These are phyloP conservation scores for Dromas ardeola DNA, from an alignment of 2,113 vertebrate genomes.

Conservation along the genomic window DNA sequence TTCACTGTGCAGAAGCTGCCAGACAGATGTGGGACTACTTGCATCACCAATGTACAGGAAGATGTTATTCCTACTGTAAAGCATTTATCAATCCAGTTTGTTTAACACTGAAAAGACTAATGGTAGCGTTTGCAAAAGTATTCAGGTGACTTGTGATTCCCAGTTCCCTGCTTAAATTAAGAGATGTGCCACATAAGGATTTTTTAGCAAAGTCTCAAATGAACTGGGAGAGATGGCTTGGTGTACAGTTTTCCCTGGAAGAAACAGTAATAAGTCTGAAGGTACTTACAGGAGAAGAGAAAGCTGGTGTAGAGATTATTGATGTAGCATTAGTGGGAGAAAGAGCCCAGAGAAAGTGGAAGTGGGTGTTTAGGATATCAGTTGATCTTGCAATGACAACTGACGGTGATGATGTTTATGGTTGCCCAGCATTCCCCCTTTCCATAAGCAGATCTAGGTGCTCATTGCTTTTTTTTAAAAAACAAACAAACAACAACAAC, in stretches of 20 bases:
- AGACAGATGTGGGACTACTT: background rate
- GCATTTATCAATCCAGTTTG: background rate
- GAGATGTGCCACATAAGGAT: background rate
- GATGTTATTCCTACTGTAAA: background rate
- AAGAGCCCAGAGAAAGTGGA: background rate
- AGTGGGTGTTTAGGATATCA: background rate
- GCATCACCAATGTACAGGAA: background rate
- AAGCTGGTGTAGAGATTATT: background rate
- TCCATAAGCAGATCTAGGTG: background rate
- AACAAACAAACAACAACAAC: background rate
- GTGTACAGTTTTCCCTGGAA: background rate
- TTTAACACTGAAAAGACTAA: background rate
- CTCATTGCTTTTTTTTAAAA: background rate
- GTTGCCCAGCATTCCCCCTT: background rate
- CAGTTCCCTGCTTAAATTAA: background rate
- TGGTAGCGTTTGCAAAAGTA: background rate
- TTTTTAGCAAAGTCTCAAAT: background rate
- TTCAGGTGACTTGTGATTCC: background rate
- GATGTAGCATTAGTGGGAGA: background rate
- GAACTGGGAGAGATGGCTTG: background rate
- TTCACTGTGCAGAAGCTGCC: background rate
- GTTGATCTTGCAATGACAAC: background rate
- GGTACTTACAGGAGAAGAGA: background rate
- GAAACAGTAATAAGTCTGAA: background rate
- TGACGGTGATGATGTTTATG: background rate